These are phyloP conservation scores for Siderastrea siderea DNA, from an alignment of 92 coral and sea anemone genomes.

Conservation along the genomic window DNA sequence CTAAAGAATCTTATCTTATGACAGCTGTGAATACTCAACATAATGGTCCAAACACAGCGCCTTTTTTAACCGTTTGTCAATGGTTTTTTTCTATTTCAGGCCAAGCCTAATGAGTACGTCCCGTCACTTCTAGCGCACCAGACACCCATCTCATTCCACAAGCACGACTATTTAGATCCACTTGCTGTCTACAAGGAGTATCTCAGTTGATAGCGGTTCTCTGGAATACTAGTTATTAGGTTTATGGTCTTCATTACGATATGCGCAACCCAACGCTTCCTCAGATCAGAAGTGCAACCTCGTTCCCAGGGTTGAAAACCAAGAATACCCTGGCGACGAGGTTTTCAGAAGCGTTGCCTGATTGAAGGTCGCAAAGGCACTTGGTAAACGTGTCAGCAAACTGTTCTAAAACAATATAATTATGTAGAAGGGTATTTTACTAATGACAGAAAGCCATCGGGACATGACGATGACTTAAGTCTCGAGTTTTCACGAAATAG, in stretches of 20 bases:
- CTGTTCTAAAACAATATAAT: too few relatives aligned
- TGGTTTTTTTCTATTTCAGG: conserved; percentile 60
- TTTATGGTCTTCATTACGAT: background rate
- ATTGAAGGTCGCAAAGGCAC: too few relatives aligned
- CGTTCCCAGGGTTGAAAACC: too few relatives aligned
- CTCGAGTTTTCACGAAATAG: too few relatives aligned
- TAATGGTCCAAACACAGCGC: background rate
- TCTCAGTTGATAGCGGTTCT: conserved; percentile 71
- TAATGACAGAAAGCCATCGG: too few relatives aligned
- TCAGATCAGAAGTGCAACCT: background rate
- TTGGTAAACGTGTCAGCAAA: too few relatives aligned
- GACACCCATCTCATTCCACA: conserved; percentile 96
- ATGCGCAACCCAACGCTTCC: background rate
- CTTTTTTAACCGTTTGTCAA: background rate
- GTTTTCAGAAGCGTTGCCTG: too few relatives aligned
- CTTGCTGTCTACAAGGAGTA: conserved; percentile 84
- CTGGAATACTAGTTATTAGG: background rate
- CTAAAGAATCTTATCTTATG: too few relatives aligned
- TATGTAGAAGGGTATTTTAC: too few relatives aligned
- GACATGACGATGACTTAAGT: too few relatives aligned
- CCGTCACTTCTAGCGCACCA: conserved; percentile 92
- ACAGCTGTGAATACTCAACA: too few relatives aligned
- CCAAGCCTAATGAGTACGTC: conserved; percentile 92
- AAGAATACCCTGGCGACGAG: too few relatives aligned
- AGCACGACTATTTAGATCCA: conserved; percentile 93